These are phyloP conservation scores for Oreochromis niloticus DNA, from an alignment of 2,113 vertebrate species.

Conservation along the genomic window DNA sequence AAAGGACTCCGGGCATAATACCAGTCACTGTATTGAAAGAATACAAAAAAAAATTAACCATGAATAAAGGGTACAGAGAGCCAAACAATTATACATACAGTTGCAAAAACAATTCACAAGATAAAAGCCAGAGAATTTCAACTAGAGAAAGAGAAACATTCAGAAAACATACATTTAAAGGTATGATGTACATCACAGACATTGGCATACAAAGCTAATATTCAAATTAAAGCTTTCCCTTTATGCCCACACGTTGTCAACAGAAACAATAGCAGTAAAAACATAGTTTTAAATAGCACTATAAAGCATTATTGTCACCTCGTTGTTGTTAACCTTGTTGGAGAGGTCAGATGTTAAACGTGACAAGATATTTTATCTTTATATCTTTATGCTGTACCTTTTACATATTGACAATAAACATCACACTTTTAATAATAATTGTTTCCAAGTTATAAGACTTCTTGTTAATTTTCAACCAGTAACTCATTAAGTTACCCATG, in stretches of 20 bases:
- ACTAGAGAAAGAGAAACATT: not conserved
- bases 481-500: not conserved
- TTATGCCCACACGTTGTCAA: fast-evolving
- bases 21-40: constrained; percentile 83
- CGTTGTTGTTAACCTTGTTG: not conserved
- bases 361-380: not conserved
- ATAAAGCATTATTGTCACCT: not conserved
- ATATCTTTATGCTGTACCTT: not conserved
- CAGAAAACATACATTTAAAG: not conserved
- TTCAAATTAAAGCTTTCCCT: not conserved
- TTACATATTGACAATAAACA: not conserved
- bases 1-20: constrained; percentile 93
- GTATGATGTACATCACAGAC: not conserved
- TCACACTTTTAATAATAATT: not conserved
- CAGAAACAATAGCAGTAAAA: not conserved
- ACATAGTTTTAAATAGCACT: not conserved
- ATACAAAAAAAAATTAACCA: not conserved
- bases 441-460: not conserved
- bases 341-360: not conserved
- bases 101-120: not conserved
- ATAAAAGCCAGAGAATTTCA: not conserved
- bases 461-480: not conserved
- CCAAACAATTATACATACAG: not conserved
- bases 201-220: not conserved
- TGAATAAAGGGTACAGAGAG: not conserved